These are phyloP conservation scores for Hypsopygia costalis DNA, from an alignment of 2,888 invertebrate genomes.

Conservation along the genomic window DNA sequence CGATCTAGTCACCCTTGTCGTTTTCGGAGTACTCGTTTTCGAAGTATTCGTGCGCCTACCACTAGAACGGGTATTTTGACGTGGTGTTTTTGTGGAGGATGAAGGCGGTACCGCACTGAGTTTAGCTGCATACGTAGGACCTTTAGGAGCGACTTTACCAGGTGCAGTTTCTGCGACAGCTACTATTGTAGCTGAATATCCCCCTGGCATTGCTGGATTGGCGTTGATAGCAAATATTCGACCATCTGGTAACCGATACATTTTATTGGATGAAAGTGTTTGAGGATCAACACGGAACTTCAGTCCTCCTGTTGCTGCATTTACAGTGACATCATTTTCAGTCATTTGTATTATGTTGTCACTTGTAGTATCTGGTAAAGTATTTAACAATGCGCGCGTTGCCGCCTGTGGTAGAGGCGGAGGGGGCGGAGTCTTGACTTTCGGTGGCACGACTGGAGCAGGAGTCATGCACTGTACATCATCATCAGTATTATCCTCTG, in stretches of 20 bases:
- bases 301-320: slow-evolving; percentile 65
- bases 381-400: slow-evolving; percentile 28
- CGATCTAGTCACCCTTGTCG: slow-evolving; percentile 17
- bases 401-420: slow-evolving; percentile 32
- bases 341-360: slow-evolving; percentile 76
- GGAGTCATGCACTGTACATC: slow-evolving; percentile 74
- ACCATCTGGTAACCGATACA: slow-evolving; percentile 75
- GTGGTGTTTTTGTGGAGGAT: slow-evolving; percentile 19
- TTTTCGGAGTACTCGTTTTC: slow-evolving; percentile 25
- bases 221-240: slow-evolving; percentile 73
- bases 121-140: slow-evolving; percentile 61
- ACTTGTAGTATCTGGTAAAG: slow-evolving; percentile 37
- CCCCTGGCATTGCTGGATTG: slow-evolving; percentile 73
- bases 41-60: slow-evolving; percentile 15
- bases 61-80: slow-evolving; percentile 13
- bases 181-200: slow-evolving; percentile 75
- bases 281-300: slow-evolving; percentile 76
- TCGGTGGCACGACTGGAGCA: slow-evolving; percentile 45
- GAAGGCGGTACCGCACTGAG: slow-evolving; percentile 43
- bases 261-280: slow-evolving; percentile 72
- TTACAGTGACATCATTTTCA: slow-evolving; percentile 74
- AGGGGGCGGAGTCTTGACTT: slow-evolving; percentile 34
- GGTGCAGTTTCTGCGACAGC: slow-evolving; percentile 53
- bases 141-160: slow-evolving; percentile 39
- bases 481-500: slow-evolving; percentile 66